phyloP scores from a whole-genome alignment of 2,113 vertebrate species.

The Brienomyrus brachyistius region DNA sequence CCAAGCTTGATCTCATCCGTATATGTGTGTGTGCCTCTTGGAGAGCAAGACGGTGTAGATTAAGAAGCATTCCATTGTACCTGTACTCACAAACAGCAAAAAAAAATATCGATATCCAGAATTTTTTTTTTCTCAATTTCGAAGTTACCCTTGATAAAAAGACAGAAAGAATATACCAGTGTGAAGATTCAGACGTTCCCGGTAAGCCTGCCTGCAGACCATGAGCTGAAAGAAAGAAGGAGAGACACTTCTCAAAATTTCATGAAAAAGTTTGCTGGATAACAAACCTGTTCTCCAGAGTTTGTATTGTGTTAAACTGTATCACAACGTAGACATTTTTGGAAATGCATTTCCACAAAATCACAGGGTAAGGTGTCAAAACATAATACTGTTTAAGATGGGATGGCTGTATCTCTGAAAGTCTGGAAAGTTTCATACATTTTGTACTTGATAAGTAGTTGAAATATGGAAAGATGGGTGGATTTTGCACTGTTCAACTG shows the following conservation, averaged over 20 bases:
- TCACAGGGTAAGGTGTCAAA: background rate
- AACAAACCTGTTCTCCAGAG: background rate
- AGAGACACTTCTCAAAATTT: background rate
- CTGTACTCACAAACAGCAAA: background rate
- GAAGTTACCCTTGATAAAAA: background rate
- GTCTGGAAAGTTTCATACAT: background rate
- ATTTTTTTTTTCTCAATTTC: background rate
- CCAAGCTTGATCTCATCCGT: background rate
- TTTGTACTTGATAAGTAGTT: background rate
- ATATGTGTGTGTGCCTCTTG: background rate
- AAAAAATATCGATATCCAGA: background rate
- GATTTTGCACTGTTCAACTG: background rate
- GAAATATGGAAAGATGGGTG: background rate
- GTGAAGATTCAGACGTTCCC: background rate
- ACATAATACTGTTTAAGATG: background rate
- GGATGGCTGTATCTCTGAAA: background rate
- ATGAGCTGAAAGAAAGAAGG: background rate
- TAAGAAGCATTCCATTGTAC: background rate
- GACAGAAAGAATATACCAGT: background rate
- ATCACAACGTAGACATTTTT: background rate
- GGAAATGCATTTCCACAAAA: background rate
- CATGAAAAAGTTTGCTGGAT: background rate
- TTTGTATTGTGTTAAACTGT: background rate
- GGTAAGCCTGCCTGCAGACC: background rate
- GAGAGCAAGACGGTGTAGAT: background rate